Evolutionary conservation across 1,140 invertebrate genomes (phyloP).

Genomic region (Pachyrhynchus sulphureomaculatus): DNA sequence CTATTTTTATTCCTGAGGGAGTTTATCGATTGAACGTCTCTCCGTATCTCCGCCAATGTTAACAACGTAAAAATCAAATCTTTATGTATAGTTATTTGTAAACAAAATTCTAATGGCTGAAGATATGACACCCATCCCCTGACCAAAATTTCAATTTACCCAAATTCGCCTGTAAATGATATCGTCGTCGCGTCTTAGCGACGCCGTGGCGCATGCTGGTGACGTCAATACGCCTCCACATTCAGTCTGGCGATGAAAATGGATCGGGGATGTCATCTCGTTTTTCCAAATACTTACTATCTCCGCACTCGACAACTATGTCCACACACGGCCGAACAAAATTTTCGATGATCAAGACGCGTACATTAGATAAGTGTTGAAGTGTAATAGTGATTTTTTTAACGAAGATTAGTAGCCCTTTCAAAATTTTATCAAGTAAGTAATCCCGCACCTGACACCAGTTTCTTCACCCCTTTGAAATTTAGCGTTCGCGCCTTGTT

Average conservation of each 20-base stretch:
- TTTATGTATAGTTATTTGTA: too few relatives aligned
- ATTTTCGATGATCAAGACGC: constrained; percentile 9
- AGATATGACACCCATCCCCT: constrained; percentile 7
- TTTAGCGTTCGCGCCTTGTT: too few relatives aligned
- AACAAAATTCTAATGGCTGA: constrained; percentile 21
- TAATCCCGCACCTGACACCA: too few relatives aligned
- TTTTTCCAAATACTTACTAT: constrained; percentile 3
- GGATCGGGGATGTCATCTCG: constrained; percentile 38
- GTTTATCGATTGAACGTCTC: too few relatives aligned
- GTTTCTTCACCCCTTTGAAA: too few relatives aligned
- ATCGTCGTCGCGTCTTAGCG: constrained; percentile 29
- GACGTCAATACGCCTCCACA: constrained; percentile 48
- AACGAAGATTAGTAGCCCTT: too few relatives aligned
- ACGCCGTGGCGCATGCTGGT: constrained; percentile 36
- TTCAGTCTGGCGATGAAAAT: constrained; percentile 42
- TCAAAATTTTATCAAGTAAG: too few relatives aligned
- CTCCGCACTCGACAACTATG: constrained; percentile 15
- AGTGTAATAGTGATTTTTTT: too few relatives aligned
- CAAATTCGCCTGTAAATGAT: constrained; percentile 13
- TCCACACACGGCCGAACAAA: background rate
- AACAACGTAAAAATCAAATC: too few relatives aligned
- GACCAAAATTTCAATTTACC: constrained; percentile 21
- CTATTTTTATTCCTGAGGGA: too few relatives aligned
- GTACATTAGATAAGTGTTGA: background rate
- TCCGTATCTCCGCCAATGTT: too few relatives aligned